Evolutionary conservation across 2,888 invertebrate genomes (phyloP), one percentile per base, ranked within the genome.

Genomic region (Lochmaea crataegi): DNA sequence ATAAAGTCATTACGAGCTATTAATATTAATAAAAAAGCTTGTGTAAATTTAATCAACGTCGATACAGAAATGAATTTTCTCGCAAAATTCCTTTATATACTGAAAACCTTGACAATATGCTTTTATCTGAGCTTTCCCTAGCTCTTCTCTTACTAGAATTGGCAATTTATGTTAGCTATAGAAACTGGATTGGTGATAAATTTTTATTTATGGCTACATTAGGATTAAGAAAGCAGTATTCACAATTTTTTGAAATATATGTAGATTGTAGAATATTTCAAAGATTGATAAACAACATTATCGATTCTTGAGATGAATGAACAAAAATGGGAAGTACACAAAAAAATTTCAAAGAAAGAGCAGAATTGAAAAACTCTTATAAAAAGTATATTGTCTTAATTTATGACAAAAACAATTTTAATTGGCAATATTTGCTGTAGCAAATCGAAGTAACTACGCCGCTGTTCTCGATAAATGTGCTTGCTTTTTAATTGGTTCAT

Each of bases 31-130:
- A 42, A 51, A 60, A 45, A 53, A 63, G 61, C 53, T 38, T 45
- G 61, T 56, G 38, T 53, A 69, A 63, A 41, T 69, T 63, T 69
- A 69, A 69, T 69, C 69, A 61, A 7, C 51, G 60, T 61, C 51
- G 60, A 68, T 63, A 38, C 18, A 51, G 53, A 53, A 53, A 63
- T 41, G 69, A 12, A 68, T 68, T 41, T 69, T 16, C 45, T 12
- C 51, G 51, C 63, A 56, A 61, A 53, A 63, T 38, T 69, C 61
- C 53, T 63, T 69, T 63, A 41, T 61, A 16, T 41, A 16, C 60
- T 14, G 60, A 60, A 26, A 38, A 32, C n/a, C n/a, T 32, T 38
- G 38, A 41, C 60, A 38, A 60, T 38, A 60, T 11, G 32, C 16
- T 32, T 60, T 60, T 60, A 60, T 60, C 60, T 16, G 38, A 38